Conservation (phyloP, 2,113 vertebrate species). For the Cepphus grylle region DNA sequence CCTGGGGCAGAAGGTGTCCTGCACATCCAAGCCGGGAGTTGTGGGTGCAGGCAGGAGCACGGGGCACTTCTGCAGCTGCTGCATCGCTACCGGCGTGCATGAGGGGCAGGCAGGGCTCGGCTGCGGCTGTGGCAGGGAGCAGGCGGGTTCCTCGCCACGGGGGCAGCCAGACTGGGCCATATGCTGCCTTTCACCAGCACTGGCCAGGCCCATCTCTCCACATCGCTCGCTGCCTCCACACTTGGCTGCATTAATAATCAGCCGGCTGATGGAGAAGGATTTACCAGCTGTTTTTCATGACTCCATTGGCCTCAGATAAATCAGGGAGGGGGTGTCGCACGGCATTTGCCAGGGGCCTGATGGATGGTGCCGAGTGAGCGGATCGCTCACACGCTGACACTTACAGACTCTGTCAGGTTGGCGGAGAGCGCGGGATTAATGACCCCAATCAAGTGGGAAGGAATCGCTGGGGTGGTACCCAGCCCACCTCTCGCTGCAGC, state of each 20-base stretch:
- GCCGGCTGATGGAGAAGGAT: conserved; percentile 61
- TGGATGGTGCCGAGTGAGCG: conserved; percentile 37
- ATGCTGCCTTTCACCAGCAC: not conserved
- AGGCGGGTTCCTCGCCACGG: not conserved
- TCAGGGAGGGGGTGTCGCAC: conserved; percentile 33
- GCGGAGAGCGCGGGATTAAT: not conserved
- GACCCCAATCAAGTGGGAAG: conserved; percentile 6
- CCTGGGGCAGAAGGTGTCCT: not conserved
- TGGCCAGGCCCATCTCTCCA: not conserved
- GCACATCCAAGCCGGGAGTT: accelerated
- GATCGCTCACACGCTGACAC: conserved; percentile 41
- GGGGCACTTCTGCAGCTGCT: accelerated
- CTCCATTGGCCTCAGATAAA: conserved; percentile 67
- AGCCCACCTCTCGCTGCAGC: not conserved
- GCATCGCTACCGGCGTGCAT: accelerated
- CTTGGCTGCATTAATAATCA: conserved; percentile 61
- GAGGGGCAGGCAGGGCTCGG: not conserved
- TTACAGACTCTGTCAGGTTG: conserved; percentile 2
- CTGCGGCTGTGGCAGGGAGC: accelerated
- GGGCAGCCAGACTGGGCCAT: not conserved
- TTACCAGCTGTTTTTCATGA: conserved; percentile 69
- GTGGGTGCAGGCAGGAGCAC: not conserved
- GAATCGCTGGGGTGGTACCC: not conserved
- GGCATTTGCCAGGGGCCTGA: conserved; percentile 40
- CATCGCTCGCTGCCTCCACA: not conserved